Percentiles rank a stretch among this genome's conserved stretches.
Conservation (phyloP, 1,140 invertebrate genomes). For the Neocloeon triangulifer region DNA sequence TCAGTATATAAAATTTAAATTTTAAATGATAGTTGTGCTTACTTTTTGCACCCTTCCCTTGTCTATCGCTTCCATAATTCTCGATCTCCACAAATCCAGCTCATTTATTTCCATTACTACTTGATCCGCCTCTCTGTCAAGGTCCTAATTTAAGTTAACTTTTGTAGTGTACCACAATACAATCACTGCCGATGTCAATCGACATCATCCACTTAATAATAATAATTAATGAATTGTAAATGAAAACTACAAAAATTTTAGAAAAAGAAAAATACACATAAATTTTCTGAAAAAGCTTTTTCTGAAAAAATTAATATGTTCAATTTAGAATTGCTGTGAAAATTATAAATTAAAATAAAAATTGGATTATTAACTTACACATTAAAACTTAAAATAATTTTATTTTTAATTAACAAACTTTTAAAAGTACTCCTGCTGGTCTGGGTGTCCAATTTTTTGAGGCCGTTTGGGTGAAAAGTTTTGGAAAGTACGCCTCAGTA, state of each 20-base stretch:
- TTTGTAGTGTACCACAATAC: too few relatives aligned
- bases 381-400: too few relatives aligned
- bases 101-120: conserved; percentile 3
- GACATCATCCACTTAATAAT: too few relatives aligned
- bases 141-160: conserved; percentile 3
- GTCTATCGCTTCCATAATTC: conserved; percentile 10
- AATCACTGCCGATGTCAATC: too few relatives aligned
- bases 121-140: conserved; percentile 5
- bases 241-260: conserved; percentile 1
- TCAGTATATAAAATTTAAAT: too few relatives aligned
- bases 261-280: conserved; percentile 1
- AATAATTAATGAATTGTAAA: neutral
- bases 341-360: too few relatives aligned
- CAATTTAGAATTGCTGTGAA: too few relatives aligned
- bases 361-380: too few relatives aligned
- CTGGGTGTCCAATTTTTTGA: conserved; percentile 8
- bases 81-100: conserved; percentile 7
- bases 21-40: neutral
- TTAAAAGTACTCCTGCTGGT: conserved; percentile 8
- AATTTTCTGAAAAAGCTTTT: too few relatives aligned
- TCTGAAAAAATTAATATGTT: too few relatives aligned
- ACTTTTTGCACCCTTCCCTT: conserved; percentile 5
- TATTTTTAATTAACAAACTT: conserved; percentile 5
- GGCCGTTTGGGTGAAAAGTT: conserved; percentile 9
- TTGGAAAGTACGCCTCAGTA: conserved; percentile 12